phyloP scores from a whole-genome alignment of 2,888 invertebrate species.

The Erebia ligea region DNA sequence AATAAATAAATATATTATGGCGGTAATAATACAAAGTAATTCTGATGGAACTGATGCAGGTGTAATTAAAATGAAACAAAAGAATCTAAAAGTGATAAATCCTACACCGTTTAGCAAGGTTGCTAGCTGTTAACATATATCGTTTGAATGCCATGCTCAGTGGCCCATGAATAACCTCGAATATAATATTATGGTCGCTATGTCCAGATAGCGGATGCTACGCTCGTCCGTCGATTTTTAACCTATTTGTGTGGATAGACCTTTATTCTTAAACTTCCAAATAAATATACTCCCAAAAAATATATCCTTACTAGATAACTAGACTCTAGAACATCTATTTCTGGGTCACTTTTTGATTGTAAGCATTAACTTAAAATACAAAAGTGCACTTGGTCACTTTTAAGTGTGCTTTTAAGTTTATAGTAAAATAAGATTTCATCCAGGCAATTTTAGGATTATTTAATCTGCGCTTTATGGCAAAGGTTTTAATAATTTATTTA shows the following conservation, averaged over 20 bases:
- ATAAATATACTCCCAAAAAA: background rate
- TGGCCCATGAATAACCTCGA: slow-evolving; percentile 49
- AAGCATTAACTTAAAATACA: too few relatives aligned
- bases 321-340: too few relatives aligned
- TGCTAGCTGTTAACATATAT: slow-evolving; percentile 38
- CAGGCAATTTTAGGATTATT: too few relatives aligned
- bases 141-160: slow-evolving; percentile 51
- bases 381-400: too few relatives aligned
- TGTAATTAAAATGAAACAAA: slow-evolving; percentile 48
- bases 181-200: slow-evolving; percentile 23
- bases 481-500: too few relatives aligned
- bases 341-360: too few relatives aligned
- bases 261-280: background rate
- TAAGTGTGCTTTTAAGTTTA: too few relatives aligned
- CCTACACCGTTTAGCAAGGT: slow-evolving; percentile 43
- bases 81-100: slow-evolving; percentile 44
- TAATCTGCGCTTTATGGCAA: too few relatives aligned
- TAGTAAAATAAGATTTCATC: too few relatives aligned
- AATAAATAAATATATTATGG: background rate
- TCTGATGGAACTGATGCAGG: slow-evolving; percentile 25
- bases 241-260: background rate
- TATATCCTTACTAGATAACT: too few relatives aligned
- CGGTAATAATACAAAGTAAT: background rate
- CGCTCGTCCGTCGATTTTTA: slow-evolving; percentile 4
- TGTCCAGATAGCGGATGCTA: slow-evolving; percentile 30